These are phyloP conservation scores for Heliocidaris tuberculata DNA, from an alignment of 35 echinoderm and acorn worm species.

Conservation along the genomic window DNA sequence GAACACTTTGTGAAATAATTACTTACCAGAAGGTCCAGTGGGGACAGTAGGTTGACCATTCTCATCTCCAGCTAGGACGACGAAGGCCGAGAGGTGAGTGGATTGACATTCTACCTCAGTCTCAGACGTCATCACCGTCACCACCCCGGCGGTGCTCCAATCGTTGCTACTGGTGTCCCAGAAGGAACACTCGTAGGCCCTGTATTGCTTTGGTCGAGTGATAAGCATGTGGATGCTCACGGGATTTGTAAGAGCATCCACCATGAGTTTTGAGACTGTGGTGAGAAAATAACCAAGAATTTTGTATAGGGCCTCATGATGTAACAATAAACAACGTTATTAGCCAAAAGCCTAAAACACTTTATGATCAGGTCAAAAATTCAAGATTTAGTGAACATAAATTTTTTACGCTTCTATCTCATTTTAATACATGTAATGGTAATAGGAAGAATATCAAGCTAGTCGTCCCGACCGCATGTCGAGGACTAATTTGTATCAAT, in stretches of 20 bases:
- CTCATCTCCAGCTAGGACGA: background rate
- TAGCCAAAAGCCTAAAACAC: too few species aligned
- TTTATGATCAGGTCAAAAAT: too few species aligned
- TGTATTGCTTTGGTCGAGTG: background rate
- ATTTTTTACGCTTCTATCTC: too few species aligned
- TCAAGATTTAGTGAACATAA: too few species aligned
- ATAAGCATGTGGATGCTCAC: background rate
- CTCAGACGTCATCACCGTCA: background rate
- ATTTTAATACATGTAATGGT: too few species aligned
- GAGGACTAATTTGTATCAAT: too few species aligned
- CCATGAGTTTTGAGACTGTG: background rate
- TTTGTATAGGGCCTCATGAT: background rate
- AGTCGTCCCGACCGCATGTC: too few species aligned
- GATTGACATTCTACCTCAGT: background rate
- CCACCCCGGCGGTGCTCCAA: background rate
- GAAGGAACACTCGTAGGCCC: background rate
- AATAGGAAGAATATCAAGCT: too few species aligned
- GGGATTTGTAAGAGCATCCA: background rate
- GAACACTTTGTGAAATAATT: too few species aligned
- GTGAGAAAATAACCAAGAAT: background rate
- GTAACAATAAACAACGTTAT: too few species aligned
- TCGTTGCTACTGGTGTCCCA: background rate
- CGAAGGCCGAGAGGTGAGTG: background rate
- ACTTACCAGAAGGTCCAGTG: background rate
- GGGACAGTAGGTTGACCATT: background rate